Percentiles rank a stretch among this genome's conserved stretches.
phyloP scores from a whole-genome alignment of 2,797 vertebrate genomes.

The Yasuhikotakia modesta region DNA sequence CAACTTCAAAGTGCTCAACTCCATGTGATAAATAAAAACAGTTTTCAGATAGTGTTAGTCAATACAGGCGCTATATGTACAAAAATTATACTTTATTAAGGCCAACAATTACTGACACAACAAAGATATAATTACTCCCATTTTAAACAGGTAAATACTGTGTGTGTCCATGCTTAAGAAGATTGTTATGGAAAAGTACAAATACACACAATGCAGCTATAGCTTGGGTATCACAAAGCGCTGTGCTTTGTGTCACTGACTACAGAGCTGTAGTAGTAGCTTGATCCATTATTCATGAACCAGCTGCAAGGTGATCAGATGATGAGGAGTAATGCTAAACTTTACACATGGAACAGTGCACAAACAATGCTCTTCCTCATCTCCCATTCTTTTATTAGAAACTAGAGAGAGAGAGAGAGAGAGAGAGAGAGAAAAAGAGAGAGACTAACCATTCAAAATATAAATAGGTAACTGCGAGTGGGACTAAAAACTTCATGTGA shows the following conservation, averaged over 20 bases:
- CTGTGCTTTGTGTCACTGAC: no score
- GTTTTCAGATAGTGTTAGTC: no score
- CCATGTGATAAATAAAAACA: no score
- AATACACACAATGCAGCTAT: constrained; percentile 1
- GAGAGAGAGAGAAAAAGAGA: neutral
- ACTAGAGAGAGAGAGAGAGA: neutral
- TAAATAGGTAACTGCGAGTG: no score
- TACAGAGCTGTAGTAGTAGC: constrained; percentile 39
- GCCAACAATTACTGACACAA: neutral
- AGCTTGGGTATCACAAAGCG: constrained; percentile 53
- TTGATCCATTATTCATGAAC: constrained; percentile 70
- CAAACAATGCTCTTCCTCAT: constrained; percentile 1
- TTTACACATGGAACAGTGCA: constrained; percentile 34
- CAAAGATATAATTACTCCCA: no score
- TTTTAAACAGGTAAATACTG: neutral
- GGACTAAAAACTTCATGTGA: no score
- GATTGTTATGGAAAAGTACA: constrained; percentile 16
- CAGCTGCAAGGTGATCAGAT: constrained; percentile 46
- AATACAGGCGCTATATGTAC: no score
- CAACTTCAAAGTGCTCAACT: no score
- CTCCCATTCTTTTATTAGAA: neutral
- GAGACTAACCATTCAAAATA: no score
- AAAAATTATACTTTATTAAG: no score
- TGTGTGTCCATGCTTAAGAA: neutral
- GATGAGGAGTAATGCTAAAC: constrained; percentile 67